Conservation (phyloP, 2,797 vertebrate species). For the Gorsachius magnificus region DNA sequence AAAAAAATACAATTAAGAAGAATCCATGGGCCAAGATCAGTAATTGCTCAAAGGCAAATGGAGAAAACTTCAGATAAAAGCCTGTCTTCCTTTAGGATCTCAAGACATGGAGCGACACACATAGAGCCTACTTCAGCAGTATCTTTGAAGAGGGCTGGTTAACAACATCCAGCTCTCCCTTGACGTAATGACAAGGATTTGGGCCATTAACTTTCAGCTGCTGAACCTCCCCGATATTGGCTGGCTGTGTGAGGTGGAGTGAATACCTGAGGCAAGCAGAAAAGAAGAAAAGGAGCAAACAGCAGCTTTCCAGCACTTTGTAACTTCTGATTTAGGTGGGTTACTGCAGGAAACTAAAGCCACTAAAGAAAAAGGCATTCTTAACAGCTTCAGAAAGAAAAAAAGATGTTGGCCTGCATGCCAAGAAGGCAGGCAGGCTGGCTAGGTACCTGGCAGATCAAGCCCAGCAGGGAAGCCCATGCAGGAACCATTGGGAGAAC, state of each 20-base stretch:
- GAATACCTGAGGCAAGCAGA: neutral
- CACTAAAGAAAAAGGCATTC: neutral
- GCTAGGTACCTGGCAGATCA: neutral
- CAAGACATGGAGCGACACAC: neutral
- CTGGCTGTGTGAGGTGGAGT: neutral
- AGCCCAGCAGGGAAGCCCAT: neutral
- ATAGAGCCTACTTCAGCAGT: neutral
- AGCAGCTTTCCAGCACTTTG: neutral
- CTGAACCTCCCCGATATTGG: neutral
- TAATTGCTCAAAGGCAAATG: neutral
- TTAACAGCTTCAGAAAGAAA: neutral
- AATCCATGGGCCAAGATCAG: neutral
- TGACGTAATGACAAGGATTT: neutral
- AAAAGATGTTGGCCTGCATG: neutral
- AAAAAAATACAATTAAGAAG: neutral
- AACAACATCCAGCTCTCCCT: neutral
- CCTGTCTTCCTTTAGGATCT: neutral
- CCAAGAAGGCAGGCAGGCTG: neutral
- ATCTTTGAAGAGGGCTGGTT: neutral
- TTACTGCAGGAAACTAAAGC: neutral
- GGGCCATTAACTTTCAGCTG: slow-evolving; percentile 5
- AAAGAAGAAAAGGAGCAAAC: neutral
- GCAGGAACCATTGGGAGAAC: neutral
- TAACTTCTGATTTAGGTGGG: neutral
- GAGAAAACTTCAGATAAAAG: neutral